These are phyloP conservation scores for Aphyosemion australe DNA, from an alignment of 2,113 vertebrate species.

Conservation along the genomic window DNA sequence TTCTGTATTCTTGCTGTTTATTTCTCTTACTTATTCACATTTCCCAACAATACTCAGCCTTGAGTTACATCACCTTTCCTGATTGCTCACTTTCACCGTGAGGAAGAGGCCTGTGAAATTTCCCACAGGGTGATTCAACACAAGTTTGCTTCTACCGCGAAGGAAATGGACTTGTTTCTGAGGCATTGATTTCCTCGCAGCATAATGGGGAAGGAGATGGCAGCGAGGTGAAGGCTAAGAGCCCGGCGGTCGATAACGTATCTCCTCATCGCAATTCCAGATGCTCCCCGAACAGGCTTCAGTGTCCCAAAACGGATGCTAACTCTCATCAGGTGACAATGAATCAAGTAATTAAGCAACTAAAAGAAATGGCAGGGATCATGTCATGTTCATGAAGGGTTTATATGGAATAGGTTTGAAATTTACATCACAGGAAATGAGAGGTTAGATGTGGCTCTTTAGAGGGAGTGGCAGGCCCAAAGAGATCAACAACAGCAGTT, in stretches of 20 bases:
- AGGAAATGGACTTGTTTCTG: constrained; percentile 69
- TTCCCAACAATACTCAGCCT: constrained; percentile 16
- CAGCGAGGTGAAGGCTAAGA: constrained; percentile 57
- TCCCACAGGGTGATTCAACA: constrained; percentile 55
- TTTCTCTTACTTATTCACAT: constrained; percentile 12
- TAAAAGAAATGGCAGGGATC: constrained; percentile 10
- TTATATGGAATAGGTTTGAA: constrained; percentile 20
- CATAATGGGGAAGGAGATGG: constrained; percentile 56
- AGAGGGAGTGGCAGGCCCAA: background rate
- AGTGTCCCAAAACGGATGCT: constrained; percentile 14
- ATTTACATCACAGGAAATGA: constrained; percentile 4
- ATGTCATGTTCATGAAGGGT: constrained; percentile 37
- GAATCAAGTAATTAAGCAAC: constrained; percentile 40
- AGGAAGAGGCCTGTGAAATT: constrained; percentile 55
- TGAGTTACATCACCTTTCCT: constrained; percentile 7
- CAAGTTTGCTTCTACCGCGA: constrained; percentile 53
- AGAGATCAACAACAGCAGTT: background rate
- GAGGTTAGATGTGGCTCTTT: background rate
- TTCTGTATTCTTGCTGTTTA: background rate
- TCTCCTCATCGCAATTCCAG: constrained; percentile 48
- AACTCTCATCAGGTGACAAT: constrained; percentile 32
- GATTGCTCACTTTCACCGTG: constrained; percentile 33
- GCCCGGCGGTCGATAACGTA: constrained; percentile 45
- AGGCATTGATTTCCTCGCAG: constrained; percentile 72
- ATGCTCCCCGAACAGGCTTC: constrained; percentile 48